phyloP scores from a whole-genome alignment of 2,113 vertebrate species.

The Pelobates fuscus region DNA sequence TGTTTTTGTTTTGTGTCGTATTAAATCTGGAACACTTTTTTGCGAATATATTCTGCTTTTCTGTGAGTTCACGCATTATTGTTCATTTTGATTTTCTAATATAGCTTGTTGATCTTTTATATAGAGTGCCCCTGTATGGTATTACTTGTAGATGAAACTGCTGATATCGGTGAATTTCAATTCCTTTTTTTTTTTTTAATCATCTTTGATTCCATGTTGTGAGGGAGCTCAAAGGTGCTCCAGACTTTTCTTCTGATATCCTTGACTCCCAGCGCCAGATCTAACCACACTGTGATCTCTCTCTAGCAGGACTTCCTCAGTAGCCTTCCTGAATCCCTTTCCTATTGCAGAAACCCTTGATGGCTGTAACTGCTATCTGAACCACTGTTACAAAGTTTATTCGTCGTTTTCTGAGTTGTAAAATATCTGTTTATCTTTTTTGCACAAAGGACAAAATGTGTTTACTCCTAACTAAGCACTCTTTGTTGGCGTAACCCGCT shows the following conservation, averaged over 20 bases:
- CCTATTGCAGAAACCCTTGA: slow-evolving; percentile 7
- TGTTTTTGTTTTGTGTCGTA: too few relatives aligned
- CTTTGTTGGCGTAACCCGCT: not conserved
- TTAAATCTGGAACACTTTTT: too few relatives aligned
- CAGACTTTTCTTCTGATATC: not conserved
- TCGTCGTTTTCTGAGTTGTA: not conserved
- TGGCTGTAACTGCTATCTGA: not conserved
- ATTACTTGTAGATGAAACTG: slow-evolving; percentile 49
- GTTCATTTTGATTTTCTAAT: too few relatives aligned
- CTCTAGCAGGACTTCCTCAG: slow-evolving; percentile 42
- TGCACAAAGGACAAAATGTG: not conserved
- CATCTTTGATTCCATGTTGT: slow-evolving; percentile 13
- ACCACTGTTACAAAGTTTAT: not conserved
- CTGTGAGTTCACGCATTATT: too few relatives aligned
- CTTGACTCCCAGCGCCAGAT: slow-evolving; percentile 46
- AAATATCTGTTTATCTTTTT: slow-evolving; percentile 7
- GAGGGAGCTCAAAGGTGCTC: slow-evolving; percentile 4
- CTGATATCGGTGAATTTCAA: slow-evolving; percentile 10
- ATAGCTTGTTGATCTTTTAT: too few relatives aligned
- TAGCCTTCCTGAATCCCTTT: slow-evolving; percentile 35
- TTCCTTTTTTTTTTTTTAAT: not conserved
- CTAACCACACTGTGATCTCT: slow-evolving; percentile 23
- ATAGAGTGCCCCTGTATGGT: too few relatives aligned
- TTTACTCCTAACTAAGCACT: not conserved
- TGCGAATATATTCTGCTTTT: too few relatives aligned